A percentile compares a stretch with the other conserved stretches of the same genome.
These are phyloP conservation scores for Meandrusa payeni DNA, from an alignment of 2,888 invertebrate species.

Conservation along the genomic window DNA sequence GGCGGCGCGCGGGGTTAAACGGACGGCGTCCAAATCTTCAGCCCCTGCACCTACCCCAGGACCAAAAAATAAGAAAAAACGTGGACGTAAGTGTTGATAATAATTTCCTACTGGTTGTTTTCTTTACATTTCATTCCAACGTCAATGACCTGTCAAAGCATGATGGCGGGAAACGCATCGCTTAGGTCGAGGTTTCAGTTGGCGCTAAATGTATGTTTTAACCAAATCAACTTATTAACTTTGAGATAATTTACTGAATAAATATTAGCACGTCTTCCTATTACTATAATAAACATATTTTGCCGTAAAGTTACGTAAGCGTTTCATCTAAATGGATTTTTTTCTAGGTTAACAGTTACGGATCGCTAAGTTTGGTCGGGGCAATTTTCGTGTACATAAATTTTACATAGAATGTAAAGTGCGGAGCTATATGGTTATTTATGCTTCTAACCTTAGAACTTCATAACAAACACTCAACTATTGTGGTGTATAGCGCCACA, in stretches of 20 bases:
- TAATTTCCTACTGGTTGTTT: conserved; percentile 60
- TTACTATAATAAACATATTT: conserved; percentile 23
- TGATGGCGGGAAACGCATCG: conserved; percentile 74
- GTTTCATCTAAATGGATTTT: conserved; percentile 31
- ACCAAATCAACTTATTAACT: conserved; percentile 16
- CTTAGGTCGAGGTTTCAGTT: conserved; percentile 35
- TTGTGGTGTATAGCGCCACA: not conserved
- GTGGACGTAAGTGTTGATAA: conserved; percentile 59
- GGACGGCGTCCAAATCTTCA: conserved; percentile 69
- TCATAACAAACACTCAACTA: conserved; percentile 18
- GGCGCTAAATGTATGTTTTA: conserved; percentile 32
- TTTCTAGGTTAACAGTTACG: conserved; percentile 46
- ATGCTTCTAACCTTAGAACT: too few species aligned
- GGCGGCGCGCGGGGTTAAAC: conserved; percentile 75
- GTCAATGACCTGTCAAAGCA: conserved; percentile 78
- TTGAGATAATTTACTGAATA: conserved; percentile 27
- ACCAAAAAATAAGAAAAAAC: conserved; percentile 76
- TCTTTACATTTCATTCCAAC: conserved; percentile 67
- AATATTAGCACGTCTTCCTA: conserved; percentile 24
- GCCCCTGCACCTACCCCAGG: conserved; percentile 53
- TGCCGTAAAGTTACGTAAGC: conserved; percentile 41
- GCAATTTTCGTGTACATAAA: too few species aligned
- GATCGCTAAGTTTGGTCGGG: conserved; percentile 27
- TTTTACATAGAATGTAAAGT: too few species aligned
- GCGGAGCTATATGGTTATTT: too few species aligned